Evolutionary conservation across 1,140 invertebrate genomes (phyloP), one percentile per base, ranked within the genome.

Genomic region (Drosophila prosaltans): DNA sequence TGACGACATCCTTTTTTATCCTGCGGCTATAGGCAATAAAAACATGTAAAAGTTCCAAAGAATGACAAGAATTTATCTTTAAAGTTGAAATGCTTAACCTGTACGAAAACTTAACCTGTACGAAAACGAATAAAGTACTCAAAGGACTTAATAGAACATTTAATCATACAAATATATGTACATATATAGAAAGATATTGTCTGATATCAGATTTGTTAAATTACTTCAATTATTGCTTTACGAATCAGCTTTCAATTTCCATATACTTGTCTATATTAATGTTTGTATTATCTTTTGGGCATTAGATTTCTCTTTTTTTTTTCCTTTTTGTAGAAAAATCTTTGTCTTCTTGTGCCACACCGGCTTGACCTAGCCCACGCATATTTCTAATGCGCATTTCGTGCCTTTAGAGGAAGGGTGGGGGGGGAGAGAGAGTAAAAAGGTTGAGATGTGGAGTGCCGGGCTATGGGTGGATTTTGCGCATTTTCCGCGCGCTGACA

Each of bases 281-380:
- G 28, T 30, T 30, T 30, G 28, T 30, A 3, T 30, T 30, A 30
- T 30, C 28, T 30, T 36, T 36, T 36, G 6, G 32, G 21, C 24
- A 51, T 51, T 51, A 10, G 21, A 51, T 24, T 48, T 48, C 45
- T 48, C 6, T 9, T 41, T 39, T 28, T 39, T 7, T 62, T 7
- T 64, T 41, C 43, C 24, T 30, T 26, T 62, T 3, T 40, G 28
- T 30, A 43, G 16, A 70, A 41, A 32, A 70, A 43, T 45, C 57
- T 65, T 61, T 11, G 57, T 30, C 11, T n/a, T 16, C 39, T 7
- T 8, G 16, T 28, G 55, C 54, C 64, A 78, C 70, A 57, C 59
- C 48, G 76, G 83, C 83, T 84, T 88, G 84, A 88, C 84, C 84
- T 88, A 88, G 65, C 84, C 67, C 85, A 88, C 84, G 80, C 66